These are phyloP conservation scores for Notodonta ziczac DNA, from an alignment of 2,888 invertebrate genomes.

Conservation along the genomic window DNA sequence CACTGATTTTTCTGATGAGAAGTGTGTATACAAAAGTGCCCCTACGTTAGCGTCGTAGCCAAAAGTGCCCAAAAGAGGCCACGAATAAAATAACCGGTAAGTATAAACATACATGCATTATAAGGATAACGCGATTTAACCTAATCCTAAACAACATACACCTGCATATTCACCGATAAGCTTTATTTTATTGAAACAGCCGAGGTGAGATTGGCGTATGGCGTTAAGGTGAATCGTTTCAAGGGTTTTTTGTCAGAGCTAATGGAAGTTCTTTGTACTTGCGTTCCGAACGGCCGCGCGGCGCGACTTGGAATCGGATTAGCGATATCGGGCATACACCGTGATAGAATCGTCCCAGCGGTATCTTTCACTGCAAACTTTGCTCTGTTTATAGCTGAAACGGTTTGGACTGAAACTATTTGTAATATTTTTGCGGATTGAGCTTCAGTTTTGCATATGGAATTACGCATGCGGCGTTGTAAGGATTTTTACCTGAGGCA, in stretches of 20 bases:
- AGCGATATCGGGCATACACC: slow-evolving; percentile 72
- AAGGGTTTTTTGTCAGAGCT: slow-evolving; percentile 71
- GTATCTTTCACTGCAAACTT: slow-evolving; percentile 60
- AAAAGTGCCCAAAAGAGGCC: no score
- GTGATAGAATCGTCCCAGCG: slow-evolving; percentile 65
- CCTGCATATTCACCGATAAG: slow-evolving; percentile 36
- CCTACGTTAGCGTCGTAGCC: no score
- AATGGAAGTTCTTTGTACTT: slow-evolving; percentile 83
- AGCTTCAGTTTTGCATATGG: no score
- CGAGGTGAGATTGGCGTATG: slow-evolving; percentile 49
- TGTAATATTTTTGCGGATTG: no score
- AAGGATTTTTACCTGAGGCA: no score
- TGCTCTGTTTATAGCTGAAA: slow-evolving; percentile 10
- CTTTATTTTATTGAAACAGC: slow-evolving; percentile 37
- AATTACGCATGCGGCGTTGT: no score
- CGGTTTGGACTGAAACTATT: neutral
- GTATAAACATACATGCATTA: no score
- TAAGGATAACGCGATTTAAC: neutral
- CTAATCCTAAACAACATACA: neutral
- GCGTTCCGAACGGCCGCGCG: slow-evolving; percentile 71
- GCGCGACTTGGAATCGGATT: slow-evolving; percentile 76
- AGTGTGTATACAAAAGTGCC: no score
- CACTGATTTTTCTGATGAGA: no score
- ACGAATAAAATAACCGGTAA: no score
- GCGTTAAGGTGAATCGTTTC: slow-evolving; percentile 59